Percentiles rank a stretch among this genome's conserved stretches.
phyloP scores from a whole-genome alignment of 30 jellyfish, hydroid and myxozoan species.

The Aurelia sp. region DNA sequence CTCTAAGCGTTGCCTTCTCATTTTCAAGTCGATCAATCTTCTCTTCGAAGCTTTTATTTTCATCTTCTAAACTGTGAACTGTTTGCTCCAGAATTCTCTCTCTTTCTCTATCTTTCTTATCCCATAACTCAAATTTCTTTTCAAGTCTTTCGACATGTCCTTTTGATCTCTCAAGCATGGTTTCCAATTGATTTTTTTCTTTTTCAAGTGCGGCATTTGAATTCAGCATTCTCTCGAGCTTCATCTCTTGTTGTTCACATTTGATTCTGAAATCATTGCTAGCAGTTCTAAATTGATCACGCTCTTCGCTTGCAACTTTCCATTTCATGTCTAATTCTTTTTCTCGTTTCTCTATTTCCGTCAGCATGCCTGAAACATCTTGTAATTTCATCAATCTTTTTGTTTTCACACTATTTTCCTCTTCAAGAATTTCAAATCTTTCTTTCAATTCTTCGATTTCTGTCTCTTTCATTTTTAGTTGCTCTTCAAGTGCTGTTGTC shows the following conservation, averaged over 20 bases:
- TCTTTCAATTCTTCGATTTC: constrained; percentile 13
- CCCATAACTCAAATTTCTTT: neutral
- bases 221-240: neutral
- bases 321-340: neutral
- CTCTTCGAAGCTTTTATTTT: neutral
- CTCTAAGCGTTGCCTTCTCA: neutral
- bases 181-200: constrained; percentile 1
- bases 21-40: constrained; percentile 7
- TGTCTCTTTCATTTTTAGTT: neutral
- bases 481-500: neutral
- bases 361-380: neutral
- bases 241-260: constrained; percentile 5
- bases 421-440: neutral
- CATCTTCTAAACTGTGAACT: constrained; percentile 10
- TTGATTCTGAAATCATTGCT: neutral
- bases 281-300: neutral
- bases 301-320: neutral
- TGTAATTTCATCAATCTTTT: neutral
- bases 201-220: neutral
- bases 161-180: neutral
- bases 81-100: constrained; percentile 1
- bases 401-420: neutral
- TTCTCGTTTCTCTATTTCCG: neutral
- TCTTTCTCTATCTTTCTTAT: constrained; percentile 12
- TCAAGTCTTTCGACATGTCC: neutral